Percentiles rank a stretch among this genome's conserved stretches.
These are phyloP conservation scores for Lamellibrachia columna DNA, from an alignment of 2,888 invertebrate genomes.

Conservation along the genomic window DNA sequence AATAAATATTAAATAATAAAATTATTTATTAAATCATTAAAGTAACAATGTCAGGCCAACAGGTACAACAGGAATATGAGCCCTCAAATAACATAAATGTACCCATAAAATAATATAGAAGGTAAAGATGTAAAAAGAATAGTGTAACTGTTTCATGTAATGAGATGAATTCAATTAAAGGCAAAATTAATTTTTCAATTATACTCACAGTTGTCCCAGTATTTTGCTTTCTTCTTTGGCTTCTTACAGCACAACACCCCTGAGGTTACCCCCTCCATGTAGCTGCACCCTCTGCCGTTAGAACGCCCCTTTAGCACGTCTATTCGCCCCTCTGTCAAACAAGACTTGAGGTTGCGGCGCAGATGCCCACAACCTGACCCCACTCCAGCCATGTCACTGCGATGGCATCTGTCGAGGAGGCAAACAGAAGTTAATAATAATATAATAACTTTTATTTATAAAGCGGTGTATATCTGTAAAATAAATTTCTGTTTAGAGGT, in stretches of 20 bases:
- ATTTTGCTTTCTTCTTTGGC: constrained; percentile 19
- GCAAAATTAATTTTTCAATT: constrained; percentile 2
- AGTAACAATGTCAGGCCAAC: no score
- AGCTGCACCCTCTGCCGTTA: constrained; percentile 37
- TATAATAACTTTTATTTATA: no score
- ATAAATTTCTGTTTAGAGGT: background rate
- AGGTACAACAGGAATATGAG: no score
- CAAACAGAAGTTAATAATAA: background rate
- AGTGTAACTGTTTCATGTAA: background rate
- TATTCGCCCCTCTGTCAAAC: constrained; percentile 57
- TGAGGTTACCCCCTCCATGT: constrained; percentile 50
- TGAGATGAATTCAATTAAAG: background rate
- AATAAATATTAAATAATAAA: no score
- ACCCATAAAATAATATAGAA: no score
- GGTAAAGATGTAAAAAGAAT: background rate
- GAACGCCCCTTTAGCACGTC: constrained; percentile 46
- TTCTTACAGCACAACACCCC: constrained; percentile 59
- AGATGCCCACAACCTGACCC: constrained; percentile 55
- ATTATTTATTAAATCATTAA: no score
- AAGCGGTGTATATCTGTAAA: background rate
- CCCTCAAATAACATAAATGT: no score
- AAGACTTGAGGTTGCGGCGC: constrained; percentile 50
- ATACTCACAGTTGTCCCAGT: constrained; percentile 22
- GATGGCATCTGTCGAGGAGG: constrained; percentile 26
- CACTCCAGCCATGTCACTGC: constrained; percentile 52